Percentiles rank a stretch among this genome's conserved stretches.
These are phyloP conservation scores for Cremastobaeus sp. DNA, from an alignment of 2,888 invertebrate genomes.

Conservation along the genomic window DNA sequence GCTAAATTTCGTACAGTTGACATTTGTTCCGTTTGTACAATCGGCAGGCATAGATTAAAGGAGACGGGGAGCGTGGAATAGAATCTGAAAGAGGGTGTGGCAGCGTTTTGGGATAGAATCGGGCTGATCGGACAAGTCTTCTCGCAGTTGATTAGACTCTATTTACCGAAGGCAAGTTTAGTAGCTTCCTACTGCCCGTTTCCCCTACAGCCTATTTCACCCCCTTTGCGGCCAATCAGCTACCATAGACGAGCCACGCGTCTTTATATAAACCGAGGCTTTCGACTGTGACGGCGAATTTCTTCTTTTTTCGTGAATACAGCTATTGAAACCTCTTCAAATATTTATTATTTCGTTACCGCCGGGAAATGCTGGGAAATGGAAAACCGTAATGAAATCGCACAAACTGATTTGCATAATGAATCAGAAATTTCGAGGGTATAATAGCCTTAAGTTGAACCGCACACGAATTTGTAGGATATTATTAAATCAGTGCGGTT, in stretches of 20 bases:
- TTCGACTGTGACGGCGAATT: slow-evolving; percentile 43
- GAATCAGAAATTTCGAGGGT: slow-evolving; percentile 12
- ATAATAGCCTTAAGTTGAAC: slow-evolving; percentile 22
- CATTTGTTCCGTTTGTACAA: slow-evolving; percentile 57
- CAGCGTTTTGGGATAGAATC: slow-evolving; percentile 73
- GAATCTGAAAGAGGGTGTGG: slow-evolving; percentile 61
- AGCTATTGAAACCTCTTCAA: slow-evolving; percentile 38
- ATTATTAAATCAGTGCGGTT: slow-evolving; percentile 55
- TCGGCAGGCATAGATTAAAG: slow-evolving; percentile 54
- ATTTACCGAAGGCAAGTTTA: slow-evolving; percentile 77
- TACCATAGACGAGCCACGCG: slow-evolving; percentile 75
- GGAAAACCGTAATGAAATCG: too few relatives aligned
- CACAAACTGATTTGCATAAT: slow-evolving; percentile 1
- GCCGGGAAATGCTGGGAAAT: slow-evolving; percentile 12
- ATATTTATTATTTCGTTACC: slow-evolving; percentile 42
- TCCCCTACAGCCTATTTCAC: slow-evolving; percentile 71
- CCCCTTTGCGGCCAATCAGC: slow-evolving; percentile 78
- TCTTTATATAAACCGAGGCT: slow-evolving; percentile 62
- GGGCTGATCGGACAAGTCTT: slow-evolving; percentile 75
- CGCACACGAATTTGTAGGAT: slow-evolving; percentile 35
- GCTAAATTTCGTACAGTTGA: slow-evolving; percentile 51
- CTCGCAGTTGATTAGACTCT: slow-evolving; percentile 77
- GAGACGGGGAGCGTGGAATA: slow-evolving; percentile 50
- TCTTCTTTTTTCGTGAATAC: slow-evolving; percentile 33
- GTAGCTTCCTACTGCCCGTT: slow-evolving; percentile 65